A percentile compares a stretch with the other conserved stretches of the same genome.
Conservation (phyloP, 2,888 invertebrate genomes). For the Morpho helenor region DNA sequence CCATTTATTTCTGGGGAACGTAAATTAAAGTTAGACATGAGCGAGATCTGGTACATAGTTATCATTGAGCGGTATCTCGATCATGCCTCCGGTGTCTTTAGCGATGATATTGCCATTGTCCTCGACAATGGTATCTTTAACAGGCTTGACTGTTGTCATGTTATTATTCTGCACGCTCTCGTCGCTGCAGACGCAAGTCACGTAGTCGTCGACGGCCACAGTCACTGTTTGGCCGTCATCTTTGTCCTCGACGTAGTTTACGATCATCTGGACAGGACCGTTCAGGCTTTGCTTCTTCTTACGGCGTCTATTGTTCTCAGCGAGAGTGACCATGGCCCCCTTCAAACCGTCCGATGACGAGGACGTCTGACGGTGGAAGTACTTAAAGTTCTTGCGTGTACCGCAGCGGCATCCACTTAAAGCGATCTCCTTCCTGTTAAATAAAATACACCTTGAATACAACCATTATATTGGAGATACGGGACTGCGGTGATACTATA, state of each 20-base stretch:
- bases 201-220: conserved; percentile 29
- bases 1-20: not conserved
- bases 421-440: conserved; percentile 43
- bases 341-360: conserved; percentile 58
- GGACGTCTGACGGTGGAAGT: conserved; percentile 49
- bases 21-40: conserved; percentile 42
- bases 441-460: not conserved
- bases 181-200: conserved; percentile 29
- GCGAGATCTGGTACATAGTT: conserved; percentile 42
- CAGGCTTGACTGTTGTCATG: conserved; percentile 22
- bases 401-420: conserved; percentile 58
- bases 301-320: conserved; percentile 31
- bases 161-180: conserved; percentile 44
- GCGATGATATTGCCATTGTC: conserved; percentile 51
- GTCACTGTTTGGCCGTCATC: conserved; percentile 32
- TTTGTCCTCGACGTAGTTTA: conserved; percentile 35
- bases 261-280: conserved; percentile 36
- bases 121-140: conserved; percentile 45
- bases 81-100: conserved; percentile 25
- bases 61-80: conserved; percentile 30
- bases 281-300: conserved; percentile 35
- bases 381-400: conserved; percentile 41
- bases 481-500: no score
- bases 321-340: conserved; percentile 16
- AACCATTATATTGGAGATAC: no score